Base-by-base conservation (phyloP, 2,888 invertebrate genomes). In the Hypselothyrea guttata region DNA sequence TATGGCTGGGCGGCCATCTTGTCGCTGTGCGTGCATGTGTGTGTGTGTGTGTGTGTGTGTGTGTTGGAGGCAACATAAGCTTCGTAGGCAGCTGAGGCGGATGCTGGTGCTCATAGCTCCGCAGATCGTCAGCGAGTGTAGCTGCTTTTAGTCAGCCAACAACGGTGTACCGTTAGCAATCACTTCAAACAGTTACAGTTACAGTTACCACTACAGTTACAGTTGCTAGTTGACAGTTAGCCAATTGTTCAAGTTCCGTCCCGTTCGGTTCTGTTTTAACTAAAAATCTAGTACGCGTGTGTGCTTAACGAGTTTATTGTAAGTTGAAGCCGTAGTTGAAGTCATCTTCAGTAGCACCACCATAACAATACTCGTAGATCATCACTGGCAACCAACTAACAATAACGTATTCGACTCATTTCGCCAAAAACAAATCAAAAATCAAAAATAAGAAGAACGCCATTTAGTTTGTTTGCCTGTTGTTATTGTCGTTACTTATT, bases 41-140 rank as follows among this genome's bases (percentile, higher is more conserved):
- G 45, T 34, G 38, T 62, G 71, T 67, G 73, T n/a, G 16, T 30
- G 38, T 47, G 41, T 42, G 16, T 34, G 45, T 34, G 38, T 62
- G 71, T 67, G 73, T n/a, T n/a, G n/a, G n/a, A n/a, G n/a, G n/a
- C n/a, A n/a, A 78, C 84, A 67, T 70, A 16, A 65, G 64, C 86
- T 87, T 88, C 85, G 84, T 88, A 86, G 86, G 86, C 71, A 79
- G 77, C 85, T 77, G 68, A 71, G 63, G 66, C 84, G 77, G 81
- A 81, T 83, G 76, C 78, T 86, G 72, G 64, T 69, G 74, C 81
- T 88, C 90, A 90, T 87, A 90, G 90, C 88, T 87, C 82, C 88
- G 87, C 86, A 89, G 89, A 89, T 87, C 88, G 90, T 89, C 90
- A 88, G 88, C 89, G 89, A 90, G 90, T 90, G 84, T 86, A 89